These are phyloP conservation scores for Gerris lacustris DNA, from an alignment of 2,888 invertebrate species.

Conservation along the genomic window DNA sequence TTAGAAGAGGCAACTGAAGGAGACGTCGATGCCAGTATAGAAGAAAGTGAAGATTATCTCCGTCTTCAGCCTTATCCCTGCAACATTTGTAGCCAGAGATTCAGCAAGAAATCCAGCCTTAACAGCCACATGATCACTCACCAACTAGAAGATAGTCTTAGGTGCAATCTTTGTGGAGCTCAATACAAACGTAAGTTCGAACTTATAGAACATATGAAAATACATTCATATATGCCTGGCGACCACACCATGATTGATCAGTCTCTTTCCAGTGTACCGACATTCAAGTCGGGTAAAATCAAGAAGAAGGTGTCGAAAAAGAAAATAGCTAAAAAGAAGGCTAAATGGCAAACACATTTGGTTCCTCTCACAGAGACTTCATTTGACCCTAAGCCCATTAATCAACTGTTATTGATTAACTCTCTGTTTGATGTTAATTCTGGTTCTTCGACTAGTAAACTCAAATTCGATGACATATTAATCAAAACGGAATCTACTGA, in stretches of 20 bases:
- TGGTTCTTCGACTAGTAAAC: not conserved
- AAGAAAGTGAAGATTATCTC: slow-evolving; percentile 47
- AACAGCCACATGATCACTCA: slow-evolving; percentile 78
- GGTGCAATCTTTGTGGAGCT: slow-evolving; percentile 67
- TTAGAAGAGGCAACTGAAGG: not conserved
- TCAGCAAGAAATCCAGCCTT: slow-evolving; percentile 68
- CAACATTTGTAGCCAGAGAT: slow-evolving; percentile 70
- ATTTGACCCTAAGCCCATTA: not conserved
- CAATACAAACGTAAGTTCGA: slow-evolving; percentile 67
- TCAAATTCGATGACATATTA: not conserved
- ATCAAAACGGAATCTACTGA: slow-evolving; percentile 6
- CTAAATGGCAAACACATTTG: slow-evolving; percentile 1
- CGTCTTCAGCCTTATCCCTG: slow-evolving; percentile 57
- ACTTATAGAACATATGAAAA: slow-evolving; percentile 67
- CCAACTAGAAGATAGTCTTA: slow-evolving; percentile 69
- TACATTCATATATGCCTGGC: slow-evolving; percentile 33
- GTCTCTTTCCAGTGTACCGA: not conserved
- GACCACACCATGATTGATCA: not conserved
- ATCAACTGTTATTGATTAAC: not conserved
- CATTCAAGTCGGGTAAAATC: slow-evolving; percentile 9
- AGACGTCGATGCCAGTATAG: slow-evolving; percentile 36
- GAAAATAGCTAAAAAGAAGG: slow-evolving; percentile 16
- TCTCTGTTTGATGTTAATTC: slow-evolving; percentile 4
- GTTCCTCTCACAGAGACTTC: not conserved
- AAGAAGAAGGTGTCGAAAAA: slow-evolving; percentile 24